These are phyloP conservation scores for Erinaceus europaeus DNA, from an alignment of 2,113 vertebrate species.

Conservation along the genomic window DNA sequence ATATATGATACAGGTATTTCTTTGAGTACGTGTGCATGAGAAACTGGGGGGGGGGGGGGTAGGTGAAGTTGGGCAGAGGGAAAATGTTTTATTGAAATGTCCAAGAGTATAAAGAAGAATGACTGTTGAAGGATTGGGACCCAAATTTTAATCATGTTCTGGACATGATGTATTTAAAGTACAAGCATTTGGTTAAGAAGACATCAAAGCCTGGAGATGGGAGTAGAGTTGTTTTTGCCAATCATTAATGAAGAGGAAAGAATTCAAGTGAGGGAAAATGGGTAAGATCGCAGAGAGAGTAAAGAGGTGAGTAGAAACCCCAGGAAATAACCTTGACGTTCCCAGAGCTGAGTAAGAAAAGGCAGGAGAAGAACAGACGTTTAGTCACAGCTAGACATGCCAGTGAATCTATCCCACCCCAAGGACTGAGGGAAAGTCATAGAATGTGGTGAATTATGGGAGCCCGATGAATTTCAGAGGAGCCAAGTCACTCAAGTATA, in stretches of 20 bases:
- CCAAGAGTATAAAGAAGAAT: neutral
- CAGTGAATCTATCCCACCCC: neutral
- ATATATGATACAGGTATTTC: neutral
- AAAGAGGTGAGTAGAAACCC: neutral
- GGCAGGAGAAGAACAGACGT: neutral
- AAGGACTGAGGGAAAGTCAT: neutral
- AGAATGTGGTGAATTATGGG: slow-evolving; percentile 38
- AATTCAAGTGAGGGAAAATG: neutral
- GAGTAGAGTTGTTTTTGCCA: neutral
- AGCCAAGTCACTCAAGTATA: neutral
- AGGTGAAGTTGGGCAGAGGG: neutral
- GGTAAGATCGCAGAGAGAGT: neutral
- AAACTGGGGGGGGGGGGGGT: neutral
- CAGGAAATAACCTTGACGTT: neutral
- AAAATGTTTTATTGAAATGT: neutral
- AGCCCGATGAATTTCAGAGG: slow-evolving; percentile 4
- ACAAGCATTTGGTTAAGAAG: neutral
- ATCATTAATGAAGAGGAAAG: neutral
- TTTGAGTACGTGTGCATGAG: neutral
- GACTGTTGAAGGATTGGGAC: neutral
- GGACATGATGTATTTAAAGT: neutral
- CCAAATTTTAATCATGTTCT: neutral
- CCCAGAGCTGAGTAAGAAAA: slow-evolving; percentile 10
- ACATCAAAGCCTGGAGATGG: neutral
- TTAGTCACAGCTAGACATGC: neutral